Percentiles rank a stretch among this genome's conserved stretches.
phyloP scores from a whole-genome alignment of 2,113 vertebrate genomes.

The Daphoenositta chrysoptera region DNA sequence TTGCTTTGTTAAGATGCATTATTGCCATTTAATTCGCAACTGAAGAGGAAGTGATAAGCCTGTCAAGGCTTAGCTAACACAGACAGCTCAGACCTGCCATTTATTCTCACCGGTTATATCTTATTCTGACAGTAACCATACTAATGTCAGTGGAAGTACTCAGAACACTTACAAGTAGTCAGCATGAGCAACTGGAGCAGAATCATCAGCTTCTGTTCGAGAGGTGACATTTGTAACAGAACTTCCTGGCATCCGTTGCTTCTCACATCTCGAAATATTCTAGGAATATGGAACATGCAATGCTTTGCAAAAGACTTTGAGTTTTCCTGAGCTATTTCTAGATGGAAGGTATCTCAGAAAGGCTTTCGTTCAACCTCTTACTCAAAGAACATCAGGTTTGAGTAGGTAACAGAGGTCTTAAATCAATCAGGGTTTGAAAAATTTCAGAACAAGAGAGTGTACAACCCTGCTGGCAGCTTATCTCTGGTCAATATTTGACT shows the following conservation, averaged over 20 bases:
- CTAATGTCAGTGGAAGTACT: neutral
- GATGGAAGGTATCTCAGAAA: neutral
- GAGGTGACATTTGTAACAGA: neutral
- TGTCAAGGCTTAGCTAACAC: neutral
- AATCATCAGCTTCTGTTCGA: neutral
- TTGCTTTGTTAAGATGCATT: constrained; percentile 22
- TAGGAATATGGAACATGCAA: neutral
- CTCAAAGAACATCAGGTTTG: neutral
- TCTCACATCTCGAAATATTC: neutral
- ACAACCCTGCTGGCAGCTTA: neutral
- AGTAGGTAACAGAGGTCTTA: neutral
- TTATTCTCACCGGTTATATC: neutral
- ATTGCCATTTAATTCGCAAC: constrained; percentile 9
- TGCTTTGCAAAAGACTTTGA: neutral
- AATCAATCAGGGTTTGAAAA: neutral
- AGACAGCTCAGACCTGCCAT: neutral
- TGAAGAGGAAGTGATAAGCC: constrained; percentile 2
- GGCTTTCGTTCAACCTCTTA: neutral
- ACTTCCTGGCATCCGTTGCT: neutral
- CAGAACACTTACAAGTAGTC: neutral
- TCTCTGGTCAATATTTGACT: neutral
- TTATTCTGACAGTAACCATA: neutral
- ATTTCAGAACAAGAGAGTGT: neutral
- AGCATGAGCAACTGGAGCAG: neutral
- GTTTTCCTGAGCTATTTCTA: neutral